Evolutionary conservation across 2,888 invertebrate genomes (phyloP), one percentile per base, ranked within the genome.

Genomic region (Drosophila incognita): DNA sequence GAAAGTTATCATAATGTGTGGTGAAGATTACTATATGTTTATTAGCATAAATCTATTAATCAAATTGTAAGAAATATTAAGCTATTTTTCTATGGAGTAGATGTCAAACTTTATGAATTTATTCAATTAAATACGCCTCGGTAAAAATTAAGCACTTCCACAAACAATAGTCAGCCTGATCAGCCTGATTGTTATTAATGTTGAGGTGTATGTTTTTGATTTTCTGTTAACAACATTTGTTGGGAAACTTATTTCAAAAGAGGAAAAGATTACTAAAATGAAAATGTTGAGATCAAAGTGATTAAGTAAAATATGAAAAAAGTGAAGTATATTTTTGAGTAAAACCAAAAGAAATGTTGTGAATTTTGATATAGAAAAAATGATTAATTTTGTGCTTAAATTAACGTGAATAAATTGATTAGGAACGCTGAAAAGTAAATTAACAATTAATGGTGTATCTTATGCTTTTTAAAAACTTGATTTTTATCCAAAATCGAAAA

Each of bases 31-130:
- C 13, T 4, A 8, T 8, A 24, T 46, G 1, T 24, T 15, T 4
- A 46, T 46, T 24, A 46, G 15, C 46, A 46, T 46, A 46, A 46
- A 24, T 46, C 24, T 15, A 46, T 46, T 46, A 46, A 46, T 46
- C 46, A 46, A 46, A 24, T 21, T 21, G 13, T 21, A 13, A 0
- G 46, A 46, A 46, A 46, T 46, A 13, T 46, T 21, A 4, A 46
- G 46, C 4, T 4, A 24, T 15, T 24, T 46, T 24, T 46, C 2
- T 46, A 8, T 24, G 46, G 46, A 21, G 4, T 8, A 24, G 4
- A 15, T 46, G 15, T 46, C 8, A 24, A 4, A 15, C 2, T 4
- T 24, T 4, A 46, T 24, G 46, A 46, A 24, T 24, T 46, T 15
- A 13, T 21, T 13, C 1, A 46, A 46, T 7, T 21, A 46, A 21